These are phyloP conservation scores for Myxocyprinus asiaticus DNA, from an alignment of 2,113 vertebrate genomes.

Conservation along the genomic window DNA sequence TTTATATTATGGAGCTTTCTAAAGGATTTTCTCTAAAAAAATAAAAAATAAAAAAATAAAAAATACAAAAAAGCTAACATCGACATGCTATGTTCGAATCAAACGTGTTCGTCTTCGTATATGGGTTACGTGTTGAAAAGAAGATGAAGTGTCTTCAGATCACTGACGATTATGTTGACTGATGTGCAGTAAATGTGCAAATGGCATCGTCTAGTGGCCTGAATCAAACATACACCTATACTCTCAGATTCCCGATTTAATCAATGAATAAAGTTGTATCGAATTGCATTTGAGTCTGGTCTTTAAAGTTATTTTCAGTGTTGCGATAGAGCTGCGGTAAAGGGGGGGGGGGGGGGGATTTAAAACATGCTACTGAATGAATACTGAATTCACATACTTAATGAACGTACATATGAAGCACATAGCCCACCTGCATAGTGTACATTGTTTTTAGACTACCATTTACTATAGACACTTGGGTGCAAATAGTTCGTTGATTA, in stretches of 20 bases:
- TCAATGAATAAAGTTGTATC: background rate
- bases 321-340: background rate
- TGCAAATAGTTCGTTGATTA: too few relatives aligned
- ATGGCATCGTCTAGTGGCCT: constrained; percentile 24
- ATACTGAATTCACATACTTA: background rate
- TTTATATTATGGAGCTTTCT: background rate
- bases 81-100: background rate
- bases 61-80: background rate
- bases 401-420: background rate
- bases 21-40: background rate
- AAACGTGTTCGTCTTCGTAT: background rate
- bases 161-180: background rate
- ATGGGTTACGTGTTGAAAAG: background rate
- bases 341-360: background rate
- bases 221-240: too few relatives aligned
- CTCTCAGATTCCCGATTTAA: too few relatives aligned
- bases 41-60: background rate
- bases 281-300: background rate
- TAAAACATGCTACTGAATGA: background rate
- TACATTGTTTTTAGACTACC: background rate
- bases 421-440: background rate
- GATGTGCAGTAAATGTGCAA: constrained; percentile 17
- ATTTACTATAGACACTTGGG: too few relatives aligned
- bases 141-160: background rate
- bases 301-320: background rate